Evolutionary conservation across 92 coral and sea anemone genomes (phyloP), one percentile per base, ranked within the genome.

Genomic region (Chrysogorgia sp.): DNA sequence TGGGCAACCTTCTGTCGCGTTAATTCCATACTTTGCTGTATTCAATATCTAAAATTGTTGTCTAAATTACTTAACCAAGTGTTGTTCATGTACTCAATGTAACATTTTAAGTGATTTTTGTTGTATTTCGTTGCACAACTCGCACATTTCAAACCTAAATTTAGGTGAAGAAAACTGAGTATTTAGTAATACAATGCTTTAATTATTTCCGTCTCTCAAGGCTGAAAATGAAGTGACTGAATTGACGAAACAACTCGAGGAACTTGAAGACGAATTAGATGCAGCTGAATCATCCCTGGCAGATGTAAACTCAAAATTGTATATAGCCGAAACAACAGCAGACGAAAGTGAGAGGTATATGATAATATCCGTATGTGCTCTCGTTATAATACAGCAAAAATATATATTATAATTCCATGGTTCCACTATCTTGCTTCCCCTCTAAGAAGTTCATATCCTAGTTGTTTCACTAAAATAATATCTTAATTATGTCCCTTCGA

Each of bases 311-410:
- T 85, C 77, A 56, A 81, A 87, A 47, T 85, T 96, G 29, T 78
- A 86, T 40, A 82, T 81, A 21, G 99, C 99, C 20, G 99, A 96
- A 82, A 88, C 89, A 67, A 92, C 87, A 55, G 99, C 99, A 40
- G 99, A 96, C 58, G 99, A 96, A 67, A 96, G 99, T 71, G 99
- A 96, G 68, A 83, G 99, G 99, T 96, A 3, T 52, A 88, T 55
- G 7, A 15, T n/a, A n/a, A n/a, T n/a, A n/a, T n/a, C n/a, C n/a
- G n/a, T n/a, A n/a, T n/a, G n/a, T n/a, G n/a, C n/a, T 24, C 62
- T 7, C 30, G 48, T 19, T 40, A 68, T 23, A 34, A 49, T 29
- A 14, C 61, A 49, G 40, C 15, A 37, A 37, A 5, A 32, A 30
- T 41, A 35, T 22, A 29, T 43, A 19, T 9, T 10, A 0, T 33